Evolutionary conservation across 2,888 invertebrate species (phyloP).

Genomic region (Drosophila mercatorum): DNA sequence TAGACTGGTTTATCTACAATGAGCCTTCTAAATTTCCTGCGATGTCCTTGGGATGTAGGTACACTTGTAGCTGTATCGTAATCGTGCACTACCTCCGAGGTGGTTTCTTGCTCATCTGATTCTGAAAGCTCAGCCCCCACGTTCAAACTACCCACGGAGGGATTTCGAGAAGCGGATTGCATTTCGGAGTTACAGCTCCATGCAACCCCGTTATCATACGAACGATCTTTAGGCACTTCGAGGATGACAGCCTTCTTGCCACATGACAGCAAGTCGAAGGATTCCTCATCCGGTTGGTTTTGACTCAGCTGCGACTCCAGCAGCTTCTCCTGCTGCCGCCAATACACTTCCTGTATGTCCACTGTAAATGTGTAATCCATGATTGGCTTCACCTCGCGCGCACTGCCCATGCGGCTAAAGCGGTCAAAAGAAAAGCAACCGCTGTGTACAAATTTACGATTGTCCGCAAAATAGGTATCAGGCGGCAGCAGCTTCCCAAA

Average conservation of each 20-base stretch:
- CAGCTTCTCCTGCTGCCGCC: slow-evolving; percentile 29
- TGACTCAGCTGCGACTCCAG: neutral
- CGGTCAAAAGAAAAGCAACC: slow-evolving; percentile 70
- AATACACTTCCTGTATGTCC: slow-evolving; percentile 58
- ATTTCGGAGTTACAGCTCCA: slow-evolving; percentile 10
- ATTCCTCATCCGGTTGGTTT: slow-evolving; percentile 1
- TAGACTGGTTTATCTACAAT: slow-evolving; percentile 1
- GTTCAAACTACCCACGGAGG: slow-evolving; percentile 45
- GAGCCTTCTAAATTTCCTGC: slow-evolving; percentile 41
- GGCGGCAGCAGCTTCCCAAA: slow-evolving; percentile 69
- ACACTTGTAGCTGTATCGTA: neutral
- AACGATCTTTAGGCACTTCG: slow-evolving; percentile 37
- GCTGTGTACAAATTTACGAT: slow-evolving; percentile 28
- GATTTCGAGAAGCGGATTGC: neutral
- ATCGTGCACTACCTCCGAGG: neutral
- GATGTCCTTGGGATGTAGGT: slow-evolving; percentile 8
- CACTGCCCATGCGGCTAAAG: slow-evolving; percentile 51
- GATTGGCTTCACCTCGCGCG: slow-evolving; percentile 62
- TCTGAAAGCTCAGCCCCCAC: slow-evolving; percentile 58
- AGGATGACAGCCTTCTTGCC: slow-evolving; percentile 31
- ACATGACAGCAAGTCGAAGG: slow-evolving; percentile 19
- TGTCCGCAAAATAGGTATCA: slow-evolving; percentile 60
- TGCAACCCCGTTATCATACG: neutral
- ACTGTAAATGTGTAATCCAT: slow-evolving; percentile 75
- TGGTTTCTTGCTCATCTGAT: slow-evolving; percentile 39